Evolutionary conservation across 2,797 vertebrate genomes (phyloP).

Genomic region (Cottoperca gobio): DNA sequence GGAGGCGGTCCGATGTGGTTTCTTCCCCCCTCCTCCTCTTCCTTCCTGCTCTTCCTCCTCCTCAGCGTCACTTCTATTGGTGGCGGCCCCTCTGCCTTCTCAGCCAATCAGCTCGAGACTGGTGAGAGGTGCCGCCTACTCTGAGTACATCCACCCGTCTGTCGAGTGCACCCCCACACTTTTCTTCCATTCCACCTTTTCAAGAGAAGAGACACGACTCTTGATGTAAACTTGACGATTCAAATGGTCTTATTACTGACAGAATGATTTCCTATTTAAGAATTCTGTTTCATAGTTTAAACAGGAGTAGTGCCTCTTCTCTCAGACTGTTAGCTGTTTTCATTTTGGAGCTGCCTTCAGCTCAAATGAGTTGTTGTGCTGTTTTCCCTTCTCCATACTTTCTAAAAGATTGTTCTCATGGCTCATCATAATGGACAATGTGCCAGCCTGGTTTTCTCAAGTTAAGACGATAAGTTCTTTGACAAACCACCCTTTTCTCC

Average conservation of each 20-base stretch:
- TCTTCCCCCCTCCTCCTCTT: slow-evolving; percentile 78
- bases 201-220: slow-evolving; percentile 43
- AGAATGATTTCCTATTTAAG: background rate
- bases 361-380: slow-evolving; percentile 4
- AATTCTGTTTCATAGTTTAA: background rate
- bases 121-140: slow-evolving; percentile 84
- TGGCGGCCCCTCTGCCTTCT: slow-evolving; percentile 80
- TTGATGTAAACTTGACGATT: slow-evolving; percentile 1
- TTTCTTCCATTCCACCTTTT: slow-evolving; percentile 24
- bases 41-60: slow-evolving; percentile 79
- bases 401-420: background rate
- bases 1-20: slow-evolving; percentile 78
- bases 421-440: background rate
- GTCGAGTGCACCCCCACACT: slow-evolving; percentile 23
- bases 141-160: slow-evolving; percentile 61
- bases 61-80: slow-evolving; percentile 76
- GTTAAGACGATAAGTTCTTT: background rate
- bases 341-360: background rate
- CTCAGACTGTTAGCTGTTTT: slow-evolving; percentile 1
- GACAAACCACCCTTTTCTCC: background rate
- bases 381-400: slow-evolving; percentile 20
- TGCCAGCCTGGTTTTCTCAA: background rate
- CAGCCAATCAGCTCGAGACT: slow-evolving; percentile 86
- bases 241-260: background rate
- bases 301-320: slow-evolving; percentile 40